Percentiles rank a stretch among this genome's conserved stretches.
These are phyloP conservation scores for Gallirallus australis DNA, from an alignment of 2,797 vertebrate genomes.

Conservation along the genomic window DNA sequence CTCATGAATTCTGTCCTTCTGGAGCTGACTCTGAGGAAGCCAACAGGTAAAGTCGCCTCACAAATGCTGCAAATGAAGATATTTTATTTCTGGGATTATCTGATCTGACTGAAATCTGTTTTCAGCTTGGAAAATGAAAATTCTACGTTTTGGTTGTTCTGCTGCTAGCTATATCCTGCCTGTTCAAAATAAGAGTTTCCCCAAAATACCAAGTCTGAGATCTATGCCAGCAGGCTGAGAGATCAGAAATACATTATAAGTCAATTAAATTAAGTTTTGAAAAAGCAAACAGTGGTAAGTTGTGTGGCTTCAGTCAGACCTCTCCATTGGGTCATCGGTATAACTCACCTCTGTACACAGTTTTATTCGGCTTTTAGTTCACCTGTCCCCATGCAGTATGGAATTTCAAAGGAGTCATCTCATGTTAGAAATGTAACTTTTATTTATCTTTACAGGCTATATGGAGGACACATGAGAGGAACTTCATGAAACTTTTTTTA, in stretches of 20 bases:
- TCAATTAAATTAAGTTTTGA: neutral
- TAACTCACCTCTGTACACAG: neutral
- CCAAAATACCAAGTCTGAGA: neutral
- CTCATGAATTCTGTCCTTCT: slow-evolving; percentile 74
- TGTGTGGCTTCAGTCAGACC: slow-evolving; percentile 46
- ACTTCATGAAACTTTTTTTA: neutral
- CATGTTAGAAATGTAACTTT: neutral
- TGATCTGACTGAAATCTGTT: slow-evolving; percentile 68
- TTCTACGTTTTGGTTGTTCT: slow-evolving; percentile 41
- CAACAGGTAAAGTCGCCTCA: slow-evolving; percentile 75
- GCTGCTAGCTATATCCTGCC: slow-evolving; percentile 33
- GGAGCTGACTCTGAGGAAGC: slow-evolving; percentile 75
- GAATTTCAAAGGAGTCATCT: neutral
- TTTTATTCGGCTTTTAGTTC: neutral
- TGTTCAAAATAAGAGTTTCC: slow-evolving; percentile 4
- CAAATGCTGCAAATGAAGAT: slow-evolving; percentile 73
- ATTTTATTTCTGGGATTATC: slow-evolving; percentile 61
- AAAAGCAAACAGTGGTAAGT: neutral
- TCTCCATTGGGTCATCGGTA: neutral
- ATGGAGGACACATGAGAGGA: neutral
- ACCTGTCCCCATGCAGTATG: neutral
- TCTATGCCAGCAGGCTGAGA: neutral
- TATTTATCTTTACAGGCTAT: slow-evolving; percentile 40
- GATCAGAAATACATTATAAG: neutral
- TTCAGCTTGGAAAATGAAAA: slow-evolving; percentile 64